phyloP scores from a whole-genome alignment of 1,140 invertebrate genomes.

The Zaprionus kolodkinae region DNA sequence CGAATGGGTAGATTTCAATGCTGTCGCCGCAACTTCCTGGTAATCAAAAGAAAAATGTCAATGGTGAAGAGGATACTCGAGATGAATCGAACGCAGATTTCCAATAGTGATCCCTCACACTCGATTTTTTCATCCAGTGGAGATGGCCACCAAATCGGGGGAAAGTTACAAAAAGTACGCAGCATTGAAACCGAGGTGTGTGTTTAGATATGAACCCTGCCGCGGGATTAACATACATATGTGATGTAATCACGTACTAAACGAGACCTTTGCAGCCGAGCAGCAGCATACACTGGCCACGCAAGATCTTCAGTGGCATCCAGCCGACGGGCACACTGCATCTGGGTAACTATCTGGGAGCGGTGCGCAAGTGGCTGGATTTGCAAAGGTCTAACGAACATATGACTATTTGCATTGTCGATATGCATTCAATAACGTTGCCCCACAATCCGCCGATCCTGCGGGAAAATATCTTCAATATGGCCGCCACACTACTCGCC shows the following conservation, averaged over 20 bases:
- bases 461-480: conserved; percentile 89
- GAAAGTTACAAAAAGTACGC: background rate
- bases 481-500: conserved; percentile 94
- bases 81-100: background rate
- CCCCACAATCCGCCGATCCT: conserved; percentile 90
- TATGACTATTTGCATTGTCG: conserved; percentile 94
- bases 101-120: background rate
- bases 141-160: background rate
- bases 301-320: conserved; percentile 94
- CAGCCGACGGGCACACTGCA: conserved; percentile 98
- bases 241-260: conserved; percentile 39
- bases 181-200: background rate
- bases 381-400: conserved; percentile 90
- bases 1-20: conserved; percentile 35
- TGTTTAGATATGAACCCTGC: background rate
- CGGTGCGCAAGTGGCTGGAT: conserved; percentile 93
- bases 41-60: conserved; percentile 19
- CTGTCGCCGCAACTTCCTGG: background rate
- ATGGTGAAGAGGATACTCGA: conserved; percentile 9
- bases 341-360: conserved; percentile 98
- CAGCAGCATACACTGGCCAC: conserved; percentile 77
- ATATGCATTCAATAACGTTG: conserved; percentile 97
- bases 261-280: conserved; percentile 21
- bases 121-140: background rate
- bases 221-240: background rate